These are phyloP conservation scores for Tanytarsus gracilentus DNA, from an alignment of 2,888 invertebrate genomes.

Conservation along the genomic window DNA sequence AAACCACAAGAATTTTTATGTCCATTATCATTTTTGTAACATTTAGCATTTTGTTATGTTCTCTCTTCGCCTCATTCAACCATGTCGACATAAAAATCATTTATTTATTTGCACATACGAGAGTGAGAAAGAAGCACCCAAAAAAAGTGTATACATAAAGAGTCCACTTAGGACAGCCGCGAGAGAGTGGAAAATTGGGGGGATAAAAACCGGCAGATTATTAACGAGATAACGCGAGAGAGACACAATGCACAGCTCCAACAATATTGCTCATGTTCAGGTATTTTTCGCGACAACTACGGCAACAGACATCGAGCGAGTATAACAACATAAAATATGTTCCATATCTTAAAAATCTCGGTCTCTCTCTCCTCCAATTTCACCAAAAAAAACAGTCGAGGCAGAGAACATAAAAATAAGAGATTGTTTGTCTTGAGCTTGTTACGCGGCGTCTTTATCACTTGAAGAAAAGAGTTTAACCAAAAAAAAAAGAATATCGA, in stretches of 20 bases:
- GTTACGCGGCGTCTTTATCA: constrained; percentile 11
- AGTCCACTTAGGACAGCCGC: neutral
- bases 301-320: constrained; percentile 7
- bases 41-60: neutral
- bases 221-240: neutral
- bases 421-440: constrained; percentile 18
- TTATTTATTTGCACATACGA: constrained; percentile 8
- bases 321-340: constrained; percentile 13
- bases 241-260: neutral
- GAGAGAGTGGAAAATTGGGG: neutral
- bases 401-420: neutral
- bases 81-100: constrained; percentile 3
- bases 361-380: neutral
- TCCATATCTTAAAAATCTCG: constrained; percentile 5
- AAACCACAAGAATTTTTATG: neutral
- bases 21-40: constrained; percentile 10
- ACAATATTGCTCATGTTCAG: constrained; percentile 8
- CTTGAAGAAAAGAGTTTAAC: neutral
- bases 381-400: neutral
- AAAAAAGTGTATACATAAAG: neutral
- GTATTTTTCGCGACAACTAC: neutral
- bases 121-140: neutral
- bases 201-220: neutral
- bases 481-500: neutral
- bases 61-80: neutral